These are phyloP conservation scores for Drepana falcataria DNA, from an alignment of 2,888 invertebrate species.

Conservation along the genomic window DNA sequence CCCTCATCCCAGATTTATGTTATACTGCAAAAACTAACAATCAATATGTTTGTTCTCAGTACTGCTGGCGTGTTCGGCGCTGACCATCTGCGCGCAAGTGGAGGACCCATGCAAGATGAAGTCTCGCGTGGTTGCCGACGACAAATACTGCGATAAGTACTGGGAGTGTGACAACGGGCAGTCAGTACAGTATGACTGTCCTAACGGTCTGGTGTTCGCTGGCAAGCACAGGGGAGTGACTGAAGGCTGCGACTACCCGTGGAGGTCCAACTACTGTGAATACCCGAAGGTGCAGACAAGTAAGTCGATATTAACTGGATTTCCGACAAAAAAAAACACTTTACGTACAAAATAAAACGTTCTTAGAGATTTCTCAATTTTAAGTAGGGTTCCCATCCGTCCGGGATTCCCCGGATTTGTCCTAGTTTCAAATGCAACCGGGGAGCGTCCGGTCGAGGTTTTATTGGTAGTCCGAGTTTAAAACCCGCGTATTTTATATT, in stretches of 20 bases:
- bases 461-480: too few species aligned
- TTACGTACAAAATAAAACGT: too few species aligned
- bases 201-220: slow-evolving; percentile 93
- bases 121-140: slow-evolving; percentile 85
- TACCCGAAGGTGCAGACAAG: slow-evolving; percentile 80
- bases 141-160: slow-evolving; percentile 87
- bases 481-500: too few species aligned
- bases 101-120: slow-evolving; percentile 92
- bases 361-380: too few species aligned
- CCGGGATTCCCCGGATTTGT: too few species aligned
- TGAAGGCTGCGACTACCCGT: slow-evolving; percentile 93
- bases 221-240: slow-evolving; percentile 93
- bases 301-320: slow-evolving; percentile 62
- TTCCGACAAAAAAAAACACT: too few species aligned
- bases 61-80: slow-evolving; percentile 36
- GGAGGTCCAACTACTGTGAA: slow-evolving; percentile 93
- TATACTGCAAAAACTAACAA: too few species aligned
- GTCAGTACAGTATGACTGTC: slow-evolving; percentile 91
- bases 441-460: too few species aligned
- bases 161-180: slow-evolving; percentile 93
- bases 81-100: slow-evolving; percentile 51
- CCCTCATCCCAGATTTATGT: too few species aligned
- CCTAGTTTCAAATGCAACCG: too few species aligned
- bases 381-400: too few species aligned
- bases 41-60: slow-evolving; percentile 34